Conservation (phyloP, 2,888 invertebrate species). For the Lepidocyrtinus sp. region DNA sequence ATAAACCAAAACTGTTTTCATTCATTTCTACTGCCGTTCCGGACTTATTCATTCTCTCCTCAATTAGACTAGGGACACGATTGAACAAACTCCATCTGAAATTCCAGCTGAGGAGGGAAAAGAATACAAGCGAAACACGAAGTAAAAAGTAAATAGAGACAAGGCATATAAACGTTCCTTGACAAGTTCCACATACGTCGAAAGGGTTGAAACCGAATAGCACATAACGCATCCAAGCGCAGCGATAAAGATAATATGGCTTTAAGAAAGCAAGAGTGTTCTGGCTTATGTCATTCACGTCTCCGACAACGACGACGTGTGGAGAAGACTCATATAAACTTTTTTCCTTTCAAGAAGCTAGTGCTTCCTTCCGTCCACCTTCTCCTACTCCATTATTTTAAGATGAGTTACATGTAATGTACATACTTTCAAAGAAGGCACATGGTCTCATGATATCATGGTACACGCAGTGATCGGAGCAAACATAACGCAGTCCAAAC, state of each 20-base stretch:
- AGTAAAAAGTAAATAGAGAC: neutral
- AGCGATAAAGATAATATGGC: neutral
- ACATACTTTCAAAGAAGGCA: neutral
- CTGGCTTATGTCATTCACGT: constrained; percentile 57
- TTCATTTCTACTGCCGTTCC: neutral
- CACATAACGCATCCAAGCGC: constrained; percentile 16
- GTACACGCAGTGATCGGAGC: neutral
- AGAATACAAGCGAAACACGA: neutral
- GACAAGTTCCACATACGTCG: constrained; percentile 12
- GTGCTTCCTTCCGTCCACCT: constrained; percentile 50
- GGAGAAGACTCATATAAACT: constrained; percentile 46
- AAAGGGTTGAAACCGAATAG: neutral
- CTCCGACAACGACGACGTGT: constrained; percentile 49
- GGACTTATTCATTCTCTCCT: constrained; percentile 10
- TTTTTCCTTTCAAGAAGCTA: constrained; percentile 24
- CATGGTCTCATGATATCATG: no score
- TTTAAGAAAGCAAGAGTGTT: constrained; percentile 12
- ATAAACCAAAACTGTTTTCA: constrained; percentile 24
- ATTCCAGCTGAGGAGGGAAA: constrained; percentile 20
- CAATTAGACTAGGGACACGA: constrained; percentile 27
- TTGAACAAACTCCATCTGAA: constrained; percentile 5
- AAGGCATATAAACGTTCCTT: neutral
- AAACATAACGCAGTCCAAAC: neutral
- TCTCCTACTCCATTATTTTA: neutral
- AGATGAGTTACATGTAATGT: neutral